phyloP scores from a whole-genome alignment of 2,888 invertebrate species.

The Sclerodermus sp. region DNA sequence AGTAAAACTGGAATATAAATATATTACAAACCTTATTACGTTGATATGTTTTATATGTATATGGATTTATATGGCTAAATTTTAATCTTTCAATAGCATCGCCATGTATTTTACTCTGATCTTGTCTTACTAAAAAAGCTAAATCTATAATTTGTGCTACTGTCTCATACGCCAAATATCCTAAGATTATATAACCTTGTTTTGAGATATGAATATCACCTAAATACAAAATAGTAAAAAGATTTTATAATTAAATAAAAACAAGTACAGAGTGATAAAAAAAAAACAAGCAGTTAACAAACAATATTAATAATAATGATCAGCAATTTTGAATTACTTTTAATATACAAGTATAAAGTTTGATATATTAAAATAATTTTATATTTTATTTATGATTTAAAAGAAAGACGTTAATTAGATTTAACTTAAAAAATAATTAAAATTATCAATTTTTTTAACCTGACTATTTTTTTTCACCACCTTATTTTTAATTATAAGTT shows the following conservation, averaged over 20 bases:
- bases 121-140: conserved; percentile 78
- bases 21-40: conserved; percentile 40
- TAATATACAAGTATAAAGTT: too few relatives aligned
- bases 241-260: conserved; percentile 1
- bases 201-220: conserved; percentile 64
- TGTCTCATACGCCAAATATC: conserved; percentile 87
- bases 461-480: too few relatives aligned
- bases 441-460: too few relatives aligned
- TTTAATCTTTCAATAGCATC: conserved; percentile 73
- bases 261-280: background rate
- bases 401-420: too few relatives aligned
- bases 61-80: conserved; percentile 66
- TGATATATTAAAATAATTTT: too few relatives aligned
- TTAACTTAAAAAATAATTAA: too few relatives aligned
- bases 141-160: conserved; percentile 87
- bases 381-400: too few relatives aligned
- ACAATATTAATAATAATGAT: too few relatives aligned
- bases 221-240: conserved; percentile 23
- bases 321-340: background rate
- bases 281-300: too few relatives aligned
- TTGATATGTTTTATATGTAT: conserved; percentile 51
- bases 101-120: conserved; percentile 68
- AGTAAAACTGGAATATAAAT: too few relatives aligned
- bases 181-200: conserved; percentile 74
- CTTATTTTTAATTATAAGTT: too few relatives aligned